Conservation (phyloP, 2,888 invertebrate species). For the Morpho achilles region DNA sequence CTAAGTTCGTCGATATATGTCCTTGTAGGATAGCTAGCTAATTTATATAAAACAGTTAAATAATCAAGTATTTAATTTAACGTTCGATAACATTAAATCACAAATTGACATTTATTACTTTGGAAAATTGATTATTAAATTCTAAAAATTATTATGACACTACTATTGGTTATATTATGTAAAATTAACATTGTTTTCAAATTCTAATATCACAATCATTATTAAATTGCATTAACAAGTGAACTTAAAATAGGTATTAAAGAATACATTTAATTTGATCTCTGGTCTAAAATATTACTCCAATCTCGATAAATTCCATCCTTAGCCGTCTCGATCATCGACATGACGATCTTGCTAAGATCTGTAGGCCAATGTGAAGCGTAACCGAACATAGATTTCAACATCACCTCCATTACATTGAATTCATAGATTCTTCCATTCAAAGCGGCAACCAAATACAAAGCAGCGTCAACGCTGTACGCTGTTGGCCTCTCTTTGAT, state of each 20-base stretch:
- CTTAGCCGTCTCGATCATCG: slow-evolving; percentile 45
- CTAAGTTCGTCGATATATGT: too few relatives aligned
- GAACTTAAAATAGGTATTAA: not conserved
- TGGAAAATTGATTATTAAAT: too few relatives aligned
- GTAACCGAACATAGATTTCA: slow-evolving; percentile 52
- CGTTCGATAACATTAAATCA: too few relatives aligned
- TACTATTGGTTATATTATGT: too few relatives aligned
- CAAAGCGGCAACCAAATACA: slow-evolving; percentile 53
- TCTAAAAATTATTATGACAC: too few relatives aligned
- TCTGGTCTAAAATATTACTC: slow-evolving; percentile 5
- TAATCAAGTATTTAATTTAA: too few relatives aligned
- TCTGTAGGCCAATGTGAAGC: slow-evolving; percentile 38
- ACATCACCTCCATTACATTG: slow-evolving; percentile 54
- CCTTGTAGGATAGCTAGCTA: too few relatives aligned
- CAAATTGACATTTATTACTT: too few relatives aligned
- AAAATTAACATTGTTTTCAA: too few relatives aligned
- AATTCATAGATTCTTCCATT: slow-evolving; percentile 61
- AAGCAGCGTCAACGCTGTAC: slow-evolving; percentile 52
- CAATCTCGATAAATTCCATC: slow-evolving; percentile 34
- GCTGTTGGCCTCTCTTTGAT: slow-evolving; percentile 47
- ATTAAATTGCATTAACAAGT: not conserved
- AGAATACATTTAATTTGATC: not conserved
- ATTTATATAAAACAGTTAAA: too few relatives aligned
- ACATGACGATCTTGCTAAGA: slow-evolving; percentile 47
- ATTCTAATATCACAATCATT: not conserved